Base-by-base conservation (phyloP, 30 jellyfish, hydroid and myxozoan species). In the Pseudorhiza aurosa region DNA sequence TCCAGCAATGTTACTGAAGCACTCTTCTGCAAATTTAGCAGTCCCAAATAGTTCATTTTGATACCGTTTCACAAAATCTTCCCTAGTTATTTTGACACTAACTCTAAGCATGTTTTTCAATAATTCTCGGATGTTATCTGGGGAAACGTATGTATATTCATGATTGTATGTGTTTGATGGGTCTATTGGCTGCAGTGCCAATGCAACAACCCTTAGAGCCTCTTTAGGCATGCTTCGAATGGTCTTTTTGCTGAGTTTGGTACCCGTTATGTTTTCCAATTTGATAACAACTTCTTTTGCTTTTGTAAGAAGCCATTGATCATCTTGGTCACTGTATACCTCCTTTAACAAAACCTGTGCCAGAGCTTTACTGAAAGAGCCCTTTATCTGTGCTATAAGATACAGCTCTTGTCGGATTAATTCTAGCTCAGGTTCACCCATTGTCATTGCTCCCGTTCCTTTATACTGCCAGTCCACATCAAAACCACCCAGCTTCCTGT, bases 401-500 rank as follows among this genome's bases (percentile, higher is more conserved):
- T 0, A 21, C 49, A 86, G 36, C 39, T 57, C 28, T 1, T 68
- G 74, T 22, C 74, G 18, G 8, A 62, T 44, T 9, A 33, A 25
- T 28, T 58, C 74, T 10, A 87, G 74, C 14, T 87, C 96, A 26
- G 85, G 74, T 8, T 75, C 80, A 36, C 96, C 96, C 96, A 87
- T 87, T 14, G 94, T 72, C 96, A 87, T 87, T 18, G 39, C 72
- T 3, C 96, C 96, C 46, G 27, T 36, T 37, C 96, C 96, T 5
- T 85, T 89, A 46, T 87, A 87, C 69, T 87, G 85, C 96, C 96
- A 87, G 44, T 87, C 89, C 2, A 87, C 86, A 72, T 87, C 96
- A 50, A 87, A 53, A 50, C 65, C 72, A 5, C 77, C 31, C 49
- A 87, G 65, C 3, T 3, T 17, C 36, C 24, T 53, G 0, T 18